These are phyloP conservation scores for Spheniscus mendiculus DNA, from an alignment of 2,113 vertebrate species.

Conservation along the genomic window DNA sequence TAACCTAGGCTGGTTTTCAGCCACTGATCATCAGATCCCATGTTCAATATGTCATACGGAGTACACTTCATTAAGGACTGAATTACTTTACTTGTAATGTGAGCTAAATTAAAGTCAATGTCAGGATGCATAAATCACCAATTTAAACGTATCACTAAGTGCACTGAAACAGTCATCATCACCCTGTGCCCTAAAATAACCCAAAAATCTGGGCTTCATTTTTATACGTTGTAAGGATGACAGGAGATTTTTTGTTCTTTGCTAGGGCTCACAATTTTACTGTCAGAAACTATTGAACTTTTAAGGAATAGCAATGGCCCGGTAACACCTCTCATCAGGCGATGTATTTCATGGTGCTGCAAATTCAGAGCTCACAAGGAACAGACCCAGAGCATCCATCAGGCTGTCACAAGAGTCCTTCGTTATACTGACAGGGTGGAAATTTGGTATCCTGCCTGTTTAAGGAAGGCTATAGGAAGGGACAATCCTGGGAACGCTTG, in stretches of 20 bases:
- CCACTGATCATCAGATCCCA: constrained; percentile 57
- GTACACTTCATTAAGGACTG: constrained; percentile 71
- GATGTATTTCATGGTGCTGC: neutral
- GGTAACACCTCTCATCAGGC: neutral
- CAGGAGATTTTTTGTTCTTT: neutral
- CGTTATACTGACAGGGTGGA: neutral
- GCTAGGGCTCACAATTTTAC: neutral
- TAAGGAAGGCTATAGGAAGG: neutral
- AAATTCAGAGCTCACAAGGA: neutral
- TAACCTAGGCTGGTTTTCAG: constrained; percentile 60
- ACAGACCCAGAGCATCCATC: neutral
- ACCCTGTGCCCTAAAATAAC: constrained; percentile 50
- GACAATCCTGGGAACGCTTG: neutral
- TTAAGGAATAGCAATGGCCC: neutral
- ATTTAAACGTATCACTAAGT: constrained; percentile 59
- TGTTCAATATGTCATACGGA: constrained; percentile 68
- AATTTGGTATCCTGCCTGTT: neutral
- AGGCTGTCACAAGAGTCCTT: neutral
- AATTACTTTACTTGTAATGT: constrained; percentile 71
- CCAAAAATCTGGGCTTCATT: constrained; percentile 46
- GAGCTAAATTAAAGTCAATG: constrained; percentile 70
- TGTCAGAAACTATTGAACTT: neutral
- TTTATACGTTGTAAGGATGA: neutral
- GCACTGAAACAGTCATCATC: constrained; percentile 29
- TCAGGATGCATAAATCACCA: constrained; percentile 68